phyloP scores from a whole-genome alignment of 2,113 vertebrate genomes.

The Dryoscopus gambensis region DNA sequence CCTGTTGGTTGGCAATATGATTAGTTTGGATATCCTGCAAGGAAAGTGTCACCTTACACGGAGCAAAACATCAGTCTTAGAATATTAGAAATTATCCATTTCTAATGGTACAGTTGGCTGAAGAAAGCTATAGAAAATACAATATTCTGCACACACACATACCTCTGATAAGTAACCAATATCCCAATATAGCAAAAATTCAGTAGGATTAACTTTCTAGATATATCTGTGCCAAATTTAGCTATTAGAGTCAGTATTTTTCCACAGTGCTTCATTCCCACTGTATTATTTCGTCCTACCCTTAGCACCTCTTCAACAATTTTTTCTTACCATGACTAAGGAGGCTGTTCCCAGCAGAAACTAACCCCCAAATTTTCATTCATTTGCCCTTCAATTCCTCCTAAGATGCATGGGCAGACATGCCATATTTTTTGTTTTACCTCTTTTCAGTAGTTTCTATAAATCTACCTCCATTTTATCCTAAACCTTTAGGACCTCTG shows the following conservation, averaged over 20 bases:
- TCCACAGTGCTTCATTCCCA: background rate
- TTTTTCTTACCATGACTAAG: background rate
- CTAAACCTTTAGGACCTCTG: background rate
- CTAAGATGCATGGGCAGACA: background rate
- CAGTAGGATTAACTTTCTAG: constrained; percentile 1
- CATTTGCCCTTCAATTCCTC: background rate
- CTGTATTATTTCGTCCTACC: background rate
- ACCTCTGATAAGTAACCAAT: background rate
- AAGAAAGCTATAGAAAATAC: background rate
- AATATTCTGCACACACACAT: background rate
- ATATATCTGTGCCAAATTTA: background rate
- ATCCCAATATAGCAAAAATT: background rate
- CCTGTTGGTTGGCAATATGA: background rate
- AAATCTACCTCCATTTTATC: background rate
- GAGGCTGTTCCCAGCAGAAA: background rate
- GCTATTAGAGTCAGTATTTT: constrained; percentile 5
- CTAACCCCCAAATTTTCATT: background rate
- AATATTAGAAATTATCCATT: background rate
- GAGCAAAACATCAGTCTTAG: background rate
- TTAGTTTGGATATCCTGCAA: background rate
- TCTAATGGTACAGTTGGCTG: background rate
- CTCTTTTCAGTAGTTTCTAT: background rate
- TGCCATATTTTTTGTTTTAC: background rate
- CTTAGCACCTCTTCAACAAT: background rate
- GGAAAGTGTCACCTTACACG: background rate